Evolutionary conservation across 2,888 invertebrate species (phyloP), one percentile per base, ranked within the genome.

Genomic region (Ctenicera cuprea): DNA sequence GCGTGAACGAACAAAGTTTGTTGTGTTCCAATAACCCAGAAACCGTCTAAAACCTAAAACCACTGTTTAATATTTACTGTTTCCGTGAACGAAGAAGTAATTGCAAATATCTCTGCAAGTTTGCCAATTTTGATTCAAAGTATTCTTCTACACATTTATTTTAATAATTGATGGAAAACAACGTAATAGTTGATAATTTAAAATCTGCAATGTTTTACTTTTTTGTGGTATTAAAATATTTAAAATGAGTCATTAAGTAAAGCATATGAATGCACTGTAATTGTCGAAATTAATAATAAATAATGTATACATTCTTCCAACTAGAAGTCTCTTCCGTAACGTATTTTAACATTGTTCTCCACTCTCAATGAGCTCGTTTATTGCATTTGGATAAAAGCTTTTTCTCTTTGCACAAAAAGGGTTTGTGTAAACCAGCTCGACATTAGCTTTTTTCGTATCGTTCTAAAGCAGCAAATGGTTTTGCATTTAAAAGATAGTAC

Each of bases 361-460:
- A 18, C 16, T 45, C 7, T 3, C 2, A 50, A 20, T 22, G 22
- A 50, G 20, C 22, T 12, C 1, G 11, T 11, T 50, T 50, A 50
- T 50, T 50, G 18, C 22, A 22, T 20, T 50, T 22, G 12, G 50
- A 50, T 50, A 50, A 50, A 50, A 50, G 50, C 50, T 48, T 48
- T 48, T 48, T 48, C 16, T 22, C 11, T 50, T 50, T 50, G 22
- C 3, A 22, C 22, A 50, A 50, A 20, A 50, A 50, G 12, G 22
- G 1, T 45, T 45, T 4, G 45, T 45, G 45, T 45, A 18, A 45
- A 45, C 45, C 45, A 45, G 18, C 45, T 45, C 45, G 45, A 45
- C 45, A 18, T 45, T 45, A 45, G 9, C 16, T 45, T 45, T 45
- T 45, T 45, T 45, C 16, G 11, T 43, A 43, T 45, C 18, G 45